Conservation (phyloP, 92 coral and sea anemone species). For the Phenganax marumi region DNA sequence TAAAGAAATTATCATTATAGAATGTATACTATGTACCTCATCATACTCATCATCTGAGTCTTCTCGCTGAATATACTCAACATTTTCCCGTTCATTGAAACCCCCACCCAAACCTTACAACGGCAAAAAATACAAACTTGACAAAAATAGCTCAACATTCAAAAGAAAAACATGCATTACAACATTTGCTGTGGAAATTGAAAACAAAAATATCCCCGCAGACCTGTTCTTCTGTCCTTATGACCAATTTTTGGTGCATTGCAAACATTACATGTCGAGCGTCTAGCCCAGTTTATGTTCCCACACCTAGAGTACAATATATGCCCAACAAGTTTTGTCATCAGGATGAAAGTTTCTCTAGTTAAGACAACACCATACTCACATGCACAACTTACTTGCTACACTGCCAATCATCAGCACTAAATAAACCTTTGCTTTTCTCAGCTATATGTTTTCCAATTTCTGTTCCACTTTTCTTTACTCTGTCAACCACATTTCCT, state of each 20-base stretch:
- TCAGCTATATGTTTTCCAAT: conserved; percentile 91
- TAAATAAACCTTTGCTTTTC: conserved; percentile 92
- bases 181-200: not conserved
- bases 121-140: not conserved
- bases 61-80: conserved; percentile 73
- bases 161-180: not conserved
- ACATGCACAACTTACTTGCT: conserved; percentile 67
- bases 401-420: conserved; percentile 99
- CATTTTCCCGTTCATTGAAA: conserved; percentile 85
- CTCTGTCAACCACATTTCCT: conserved; percentile 64
- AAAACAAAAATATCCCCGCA: not conserved
- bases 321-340: not conserved
- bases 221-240: conserved; percentile 90
- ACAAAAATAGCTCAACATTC: not conserved
- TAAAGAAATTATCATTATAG: no score
- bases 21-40: conserved; percentile 56
- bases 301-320: conserved; percentile 70
- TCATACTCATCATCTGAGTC: conserved; percentile 96
- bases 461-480: conserved; percentile 78
- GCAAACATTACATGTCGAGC: conserved; percentile 88
- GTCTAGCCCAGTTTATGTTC: conserved; percentile 97
- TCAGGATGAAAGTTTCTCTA: no score
- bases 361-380: no score
- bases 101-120: conserved; percentile 90
- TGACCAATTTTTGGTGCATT: conserved; percentile 82